These are phyloP conservation scores for Prosopocoilus inquinatus DNA, from an alignment of 2,888 invertebrate species.

Conservation along the genomic window DNA sequence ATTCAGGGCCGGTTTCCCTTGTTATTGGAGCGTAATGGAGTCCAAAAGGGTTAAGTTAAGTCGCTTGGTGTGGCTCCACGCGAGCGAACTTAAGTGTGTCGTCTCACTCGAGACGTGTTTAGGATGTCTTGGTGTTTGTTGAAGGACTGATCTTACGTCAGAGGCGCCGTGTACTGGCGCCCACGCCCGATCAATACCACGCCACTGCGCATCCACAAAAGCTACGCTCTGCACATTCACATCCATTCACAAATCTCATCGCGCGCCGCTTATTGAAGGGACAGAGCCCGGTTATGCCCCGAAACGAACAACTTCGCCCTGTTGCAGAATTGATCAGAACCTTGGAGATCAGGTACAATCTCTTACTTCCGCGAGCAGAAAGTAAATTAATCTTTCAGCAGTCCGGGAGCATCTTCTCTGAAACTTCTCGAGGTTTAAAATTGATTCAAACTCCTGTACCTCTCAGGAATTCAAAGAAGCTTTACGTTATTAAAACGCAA, in stretches of 20 bases:
- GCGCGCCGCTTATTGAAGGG: constrained; percentile 5
- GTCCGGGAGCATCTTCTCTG: too few species aligned
- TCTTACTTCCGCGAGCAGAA: too few species aligned
- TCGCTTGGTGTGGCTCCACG: not conserved
- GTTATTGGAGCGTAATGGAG: not conserved
- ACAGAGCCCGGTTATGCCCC: not conserved
- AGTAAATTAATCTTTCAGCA: too few species aligned
- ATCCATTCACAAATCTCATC: constrained; percentile 25
- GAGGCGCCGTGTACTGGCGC: constrained; percentile 44
- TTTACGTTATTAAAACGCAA: too few species aligned
- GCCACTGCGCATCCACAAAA: constrained; percentile 40
- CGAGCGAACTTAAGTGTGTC: not conserved
- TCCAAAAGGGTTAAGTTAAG: not conserved
- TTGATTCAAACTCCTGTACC: too few species aligned
- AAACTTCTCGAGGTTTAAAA: too few species aligned
- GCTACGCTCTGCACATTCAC: constrained; percentile 35
- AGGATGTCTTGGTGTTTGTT: constrained; percentile 17
- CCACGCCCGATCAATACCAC: constrained; percentile 36
- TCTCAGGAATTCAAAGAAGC: too few species aligned
- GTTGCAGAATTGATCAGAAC: too few species aligned
- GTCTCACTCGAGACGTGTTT: constrained; percentile 6
- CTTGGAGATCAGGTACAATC: too few species aligned
- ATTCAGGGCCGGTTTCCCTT: not conserved
- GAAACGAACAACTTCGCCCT: too few species aligned
- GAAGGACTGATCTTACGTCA: constrained; percentile 44